Percentiles rank a stretch among this genome's conserved stretches.
phyloP scores from a whole-genome alignment of 2,797 vertebrate species.

The Syngnathus rostellatus region DNA sequence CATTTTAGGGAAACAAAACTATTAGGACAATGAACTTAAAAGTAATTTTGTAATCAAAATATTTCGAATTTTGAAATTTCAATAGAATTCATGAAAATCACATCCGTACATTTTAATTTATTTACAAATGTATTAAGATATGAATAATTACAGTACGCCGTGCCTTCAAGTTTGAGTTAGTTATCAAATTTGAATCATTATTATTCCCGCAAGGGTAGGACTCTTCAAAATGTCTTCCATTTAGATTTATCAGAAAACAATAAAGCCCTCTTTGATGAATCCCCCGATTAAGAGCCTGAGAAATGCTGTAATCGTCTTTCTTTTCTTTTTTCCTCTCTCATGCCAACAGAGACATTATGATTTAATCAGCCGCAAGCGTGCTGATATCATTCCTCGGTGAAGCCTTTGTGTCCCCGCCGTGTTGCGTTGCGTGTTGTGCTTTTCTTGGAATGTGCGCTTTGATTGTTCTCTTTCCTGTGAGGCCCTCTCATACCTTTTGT shows the following conservation, averaged over 20 bases:
- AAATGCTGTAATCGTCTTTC: neutral
- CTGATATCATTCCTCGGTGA: constrained; percentile 5
- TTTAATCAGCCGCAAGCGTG: neutral
- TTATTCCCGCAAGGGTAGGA: neutral
- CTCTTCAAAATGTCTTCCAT: neutral
- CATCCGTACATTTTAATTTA: no score
- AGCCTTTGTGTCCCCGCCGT: constrained; percentile 19
- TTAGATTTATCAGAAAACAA: neutral
- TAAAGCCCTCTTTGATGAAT: neutral
- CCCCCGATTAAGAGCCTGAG: neutral
- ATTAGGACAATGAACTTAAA: neutral
- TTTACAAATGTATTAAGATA: no score
- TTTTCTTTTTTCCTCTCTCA: neutral
- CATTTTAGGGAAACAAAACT: neutral
- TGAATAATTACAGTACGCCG: no score
- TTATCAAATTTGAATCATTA: neutral
- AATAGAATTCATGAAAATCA: no score
- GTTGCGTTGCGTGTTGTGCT: constrained; percentile 50
- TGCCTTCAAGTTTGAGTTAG: no score
- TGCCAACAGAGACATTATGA: constrained; percentile 1
- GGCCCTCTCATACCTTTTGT: constrained; percentile 59
- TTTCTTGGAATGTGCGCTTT: constrained; percentile 74
- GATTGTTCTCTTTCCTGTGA: constrained; percentile 76
- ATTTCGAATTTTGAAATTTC: no score
- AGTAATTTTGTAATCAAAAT: no score